Percentiles rank a stretch among this genome's conserved stretches.
phyloP scores from a whole-genome alignment of 2,888 invertebrate genomes.

The Sinelater perroti region DNA sequence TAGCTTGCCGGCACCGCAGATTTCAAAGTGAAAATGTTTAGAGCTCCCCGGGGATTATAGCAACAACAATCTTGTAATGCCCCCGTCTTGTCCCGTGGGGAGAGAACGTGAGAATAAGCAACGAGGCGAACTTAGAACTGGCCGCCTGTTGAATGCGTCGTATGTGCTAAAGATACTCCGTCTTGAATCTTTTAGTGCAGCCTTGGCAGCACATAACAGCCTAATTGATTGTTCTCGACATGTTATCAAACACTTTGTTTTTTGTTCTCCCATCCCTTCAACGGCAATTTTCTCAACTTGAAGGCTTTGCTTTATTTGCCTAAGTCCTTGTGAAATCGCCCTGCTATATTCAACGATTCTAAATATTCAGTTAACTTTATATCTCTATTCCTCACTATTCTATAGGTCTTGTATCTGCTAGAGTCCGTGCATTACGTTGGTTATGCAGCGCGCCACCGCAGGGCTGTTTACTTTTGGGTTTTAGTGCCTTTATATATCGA shows the following conservation, averaged over 20 bases:
- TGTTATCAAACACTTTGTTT: too few species aligned
- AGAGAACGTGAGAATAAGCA: conserved; percentile 56
- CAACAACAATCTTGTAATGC: conserved; percentile 58
- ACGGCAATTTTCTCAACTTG: too few species aligned
- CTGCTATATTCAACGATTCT: too few species aligned
- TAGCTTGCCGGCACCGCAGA: conserved; percentile 51
- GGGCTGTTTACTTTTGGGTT: conserved; percentile 4
- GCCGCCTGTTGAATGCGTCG: conserved; percentile 54
- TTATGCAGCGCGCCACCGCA: neutral
- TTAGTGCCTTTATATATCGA: conserved; percentile 27
- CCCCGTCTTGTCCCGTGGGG: conserved; percentile 52
- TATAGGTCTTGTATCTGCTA: too few species aligned
- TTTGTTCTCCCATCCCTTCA: too few species aligned
- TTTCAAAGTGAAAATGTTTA: conserved; percentile 57
- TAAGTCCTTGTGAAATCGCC: too few species aligned
- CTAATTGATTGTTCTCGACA: too few species aligned
- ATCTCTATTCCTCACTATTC: neutral
- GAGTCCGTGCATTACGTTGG: too few species aligned
- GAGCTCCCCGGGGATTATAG: conserved; percentile 57
- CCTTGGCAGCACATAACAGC: too few species aligned
- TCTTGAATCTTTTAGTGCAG: conserved; percentile 31
- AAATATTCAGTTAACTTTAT: too few species aligned
- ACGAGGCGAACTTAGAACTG: conserved; percentile 52
- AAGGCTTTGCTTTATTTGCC: too few species aligned
- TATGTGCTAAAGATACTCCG: conserved; percentile 43